Base-by-base conservation (phyloP, 2,113 vertebrate species). In the Pedionomus torquatus region DNA sequence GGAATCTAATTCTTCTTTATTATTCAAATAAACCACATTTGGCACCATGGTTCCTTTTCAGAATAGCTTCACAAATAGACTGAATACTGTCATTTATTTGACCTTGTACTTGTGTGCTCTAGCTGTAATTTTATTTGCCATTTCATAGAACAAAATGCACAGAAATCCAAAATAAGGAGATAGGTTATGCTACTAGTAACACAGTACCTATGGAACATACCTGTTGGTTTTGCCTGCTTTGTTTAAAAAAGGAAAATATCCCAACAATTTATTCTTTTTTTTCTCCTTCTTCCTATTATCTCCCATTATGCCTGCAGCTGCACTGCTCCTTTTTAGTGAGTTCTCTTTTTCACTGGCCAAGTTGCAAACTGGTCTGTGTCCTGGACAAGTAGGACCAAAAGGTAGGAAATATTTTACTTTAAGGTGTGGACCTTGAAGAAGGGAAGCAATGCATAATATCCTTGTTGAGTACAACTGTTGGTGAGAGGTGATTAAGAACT, bases 11-110 rank as follows among this genome's bases (percentile, higher is more conserved):
- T 98, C 98, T 98, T 98, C 98, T 98, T 98, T 98, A 98, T 98
- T 98, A 98, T 98, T 98, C 98, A 98, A 98, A 98, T 98, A 98
- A 98, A 98, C 98, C 98, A 98, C 98, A 98, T 99, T 99, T 99
- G 98, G 98, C 99, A 99, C 99, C 98, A 97, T 97, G 98, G 97
- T 98, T 98, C 98, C 97, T 98, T 98, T 98, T 98, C 97, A 98
- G 97, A 98, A 98, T 98, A 97, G 98, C 98, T 98, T 98, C 98
- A 98, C 98, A 98, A 98, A 99, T 98, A 98, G 98, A 98, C 98
- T 97, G 98, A 98, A 98, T 97, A 98, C 98, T 98, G 98, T 98
- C 98, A 99, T 98, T 98, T 98, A 98, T 99, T 98, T 99, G 98
- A 98, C 98, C 98, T 98, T 98, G 98, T 98, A 98, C 97, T 98